Conservation (phyloP, 2,888 invertebrate species). For the Seira sanloemensis region DNA sequence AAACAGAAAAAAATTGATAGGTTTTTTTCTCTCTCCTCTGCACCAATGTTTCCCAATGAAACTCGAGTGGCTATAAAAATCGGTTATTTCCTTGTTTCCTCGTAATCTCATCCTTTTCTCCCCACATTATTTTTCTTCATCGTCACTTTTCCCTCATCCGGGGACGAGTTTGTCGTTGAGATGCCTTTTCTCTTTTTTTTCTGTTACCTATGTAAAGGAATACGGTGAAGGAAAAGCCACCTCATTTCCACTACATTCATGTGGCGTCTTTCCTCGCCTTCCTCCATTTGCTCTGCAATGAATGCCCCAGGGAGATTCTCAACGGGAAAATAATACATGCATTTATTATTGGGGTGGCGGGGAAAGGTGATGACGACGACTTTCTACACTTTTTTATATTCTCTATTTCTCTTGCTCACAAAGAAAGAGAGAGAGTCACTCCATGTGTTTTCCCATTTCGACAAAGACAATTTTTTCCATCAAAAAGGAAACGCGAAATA, state of each 20-base stretch:
- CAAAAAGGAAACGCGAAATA: neutral
- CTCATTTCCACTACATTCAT: slow-evolving; percentile 3
- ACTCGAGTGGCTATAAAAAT: slow-evolving; percentile 18
- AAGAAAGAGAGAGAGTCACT: neutral
- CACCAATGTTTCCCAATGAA: slow-evolving; percentile 17
- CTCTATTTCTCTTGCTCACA: neutral
- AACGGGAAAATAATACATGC: slow-evolving; percentile 56
- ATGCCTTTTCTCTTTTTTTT: neutral
- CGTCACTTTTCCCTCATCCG: neutral
- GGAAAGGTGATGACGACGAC: slow-evolving; percentile 5
- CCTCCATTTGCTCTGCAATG: slow-evolving; percentile 24
- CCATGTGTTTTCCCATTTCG: neutral
- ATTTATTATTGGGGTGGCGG: slow-evolving; percentile 42
- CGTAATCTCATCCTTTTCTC: slow-evolving; percentile 1
- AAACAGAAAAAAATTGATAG: slow-evolving; percentile 16
- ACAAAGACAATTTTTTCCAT: slow-evolving; percentile 22
- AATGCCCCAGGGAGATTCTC: slow-evolving; percentile 52
- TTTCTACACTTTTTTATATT: neutral
- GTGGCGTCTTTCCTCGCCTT: neutral
- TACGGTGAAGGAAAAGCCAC: slow-evolving; percentile 5
- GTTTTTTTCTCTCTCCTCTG: too few species aligned
- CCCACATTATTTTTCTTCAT: slow-evolving; percentile 18
- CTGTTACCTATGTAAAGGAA: neutral
- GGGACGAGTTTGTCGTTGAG: neutral
- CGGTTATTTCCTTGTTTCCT: slow-evolving; percentile 17